Percentiles rank a stretch among this genome's conserved stretches.
Conservation (phyloP, 2,113 vertebrate species). For the Melospiza georgiana region DNA sequence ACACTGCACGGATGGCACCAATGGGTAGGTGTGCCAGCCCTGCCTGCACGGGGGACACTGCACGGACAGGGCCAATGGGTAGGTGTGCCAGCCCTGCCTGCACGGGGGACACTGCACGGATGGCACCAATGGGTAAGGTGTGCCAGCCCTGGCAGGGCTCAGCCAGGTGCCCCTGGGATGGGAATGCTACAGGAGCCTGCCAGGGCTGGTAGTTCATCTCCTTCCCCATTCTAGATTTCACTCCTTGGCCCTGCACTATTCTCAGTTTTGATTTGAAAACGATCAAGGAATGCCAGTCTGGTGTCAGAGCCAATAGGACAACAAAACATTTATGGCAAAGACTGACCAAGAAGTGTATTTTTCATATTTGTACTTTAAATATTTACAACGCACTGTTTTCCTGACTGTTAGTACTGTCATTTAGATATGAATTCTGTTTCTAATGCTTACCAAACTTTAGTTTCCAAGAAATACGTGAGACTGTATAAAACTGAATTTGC, state of each 20-base stretch:
- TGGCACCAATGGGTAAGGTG: too few relatives aligned
- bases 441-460: not conserved
- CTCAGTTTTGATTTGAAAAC: not conserved
- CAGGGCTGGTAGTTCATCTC: too few relatives aligned
- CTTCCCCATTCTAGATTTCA: not conserved
- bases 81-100: too few relatives aligned
- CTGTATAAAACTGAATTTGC: not conserved
- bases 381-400: not conserved
- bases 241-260: not conserved
- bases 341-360: not conserved
- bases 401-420: not conserved
- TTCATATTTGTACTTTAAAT: not conserved
- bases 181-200: rapidly evolving
- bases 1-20: too few relatives aligned
- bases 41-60: too few relatives aligned
- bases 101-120: too few relatives aligned
- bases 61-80: too few relatives aligned
- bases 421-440: not conserved
- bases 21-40: too few relatives aligned
- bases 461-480: not conserved
- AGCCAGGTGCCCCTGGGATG: not conserved
- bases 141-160: not conserved
- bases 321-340: not conserved
- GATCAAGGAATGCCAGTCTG: not conserved
- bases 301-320: not conserved